These are phyloP conservation scores for Kryptopterus vitreolus DNA, from an alignment of 2,797 vertebrate species.

Conservation along the genomic window DNA sequence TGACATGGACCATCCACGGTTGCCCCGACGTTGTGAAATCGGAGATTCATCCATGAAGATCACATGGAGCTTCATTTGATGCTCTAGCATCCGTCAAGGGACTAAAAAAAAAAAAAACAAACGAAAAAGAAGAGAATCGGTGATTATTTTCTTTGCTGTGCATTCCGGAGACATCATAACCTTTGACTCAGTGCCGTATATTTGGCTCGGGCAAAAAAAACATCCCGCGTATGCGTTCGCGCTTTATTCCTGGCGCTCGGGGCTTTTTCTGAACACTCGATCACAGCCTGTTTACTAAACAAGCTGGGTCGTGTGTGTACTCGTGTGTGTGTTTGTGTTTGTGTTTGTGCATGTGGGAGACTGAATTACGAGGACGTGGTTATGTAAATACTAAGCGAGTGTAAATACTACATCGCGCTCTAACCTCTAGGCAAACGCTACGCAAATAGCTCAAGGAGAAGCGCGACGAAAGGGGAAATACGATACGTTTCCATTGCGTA, in stretches of 20 bases:
- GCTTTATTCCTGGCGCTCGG: constrained; percentile 47
- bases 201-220: constrained; percentile 20
- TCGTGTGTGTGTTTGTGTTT: background rate
- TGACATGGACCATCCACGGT: too few relatives aligned
- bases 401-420: background rate
- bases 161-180: background rate
- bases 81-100: too few relatives aligned
- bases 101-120: too few relatives aligned
- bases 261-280: constrained; percentile 58
- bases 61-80: too few relatives aligned
- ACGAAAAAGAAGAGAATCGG: too few relatives aligned
- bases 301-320: background rate
- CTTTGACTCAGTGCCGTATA: background rate
- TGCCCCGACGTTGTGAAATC: too few relatives aligned
- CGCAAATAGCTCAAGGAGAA: background rate
- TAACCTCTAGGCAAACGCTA: background rate
- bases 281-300: constrained; percentile 54
- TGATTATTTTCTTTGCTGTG: too few relatives aligned
- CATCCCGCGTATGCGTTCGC: background rate
- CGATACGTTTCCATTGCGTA: too few relatives aligned
- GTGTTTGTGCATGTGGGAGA: background rate
- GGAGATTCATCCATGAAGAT: too few relatives aligned
- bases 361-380: background rate
- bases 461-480: background rate
- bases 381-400: constrained; percentile 11